phyloP scores from a whole-genome alignment of 1,140 invertebrate species.

The Drosophila repleta region DNA sequence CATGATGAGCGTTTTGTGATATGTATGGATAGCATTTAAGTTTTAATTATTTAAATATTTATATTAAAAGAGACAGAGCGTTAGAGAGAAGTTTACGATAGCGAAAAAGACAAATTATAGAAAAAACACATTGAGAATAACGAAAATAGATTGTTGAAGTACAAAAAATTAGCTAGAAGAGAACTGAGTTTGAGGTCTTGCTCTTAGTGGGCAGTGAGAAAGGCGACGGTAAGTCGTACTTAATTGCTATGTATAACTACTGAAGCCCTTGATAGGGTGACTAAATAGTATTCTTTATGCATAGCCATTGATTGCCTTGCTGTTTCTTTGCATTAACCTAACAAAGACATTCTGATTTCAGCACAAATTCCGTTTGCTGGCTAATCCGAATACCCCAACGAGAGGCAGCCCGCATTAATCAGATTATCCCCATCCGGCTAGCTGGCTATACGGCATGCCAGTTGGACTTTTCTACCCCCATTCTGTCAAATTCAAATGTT shows the following conservation, averaged over 20 bases:
- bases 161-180: not conserved
- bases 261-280: too few relatives aligned
- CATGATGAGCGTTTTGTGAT: constrained; percentile 57
- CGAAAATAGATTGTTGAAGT: not conserved
- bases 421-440: constrained; percentile 50
- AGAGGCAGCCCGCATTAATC: constrained; percentile 54
- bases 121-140: constrained; percentile 17
- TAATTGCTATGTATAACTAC: too few relatives aligned
- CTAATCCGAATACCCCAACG: constrained; percentile 14
- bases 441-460: constrained; percentile 10
- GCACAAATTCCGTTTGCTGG: constrained; percentile 25
- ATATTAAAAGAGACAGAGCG: constrained; percentile 17
- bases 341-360: constrained; percentile 22
- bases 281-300: too few relatives aligned
- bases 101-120: constrained; percentile 10
- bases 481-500: constrained; percentile 9
- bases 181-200: not conserved
- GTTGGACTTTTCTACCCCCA: not conserved
- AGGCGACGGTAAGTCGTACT: too few relatives aligned
- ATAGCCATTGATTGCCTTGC: not conserved
- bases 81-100: constrained; percentile 19
- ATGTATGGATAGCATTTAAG: constrained; percentile 65
- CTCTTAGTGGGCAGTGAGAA: too few relatives aligned
- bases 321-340: not conserved
- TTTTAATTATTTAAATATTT: constrained; percentile 35